phyloP scores from a whole-genome alignment of 2,888 invertebrate genomes.

The Pollenia griseotomentosa region DNA sequence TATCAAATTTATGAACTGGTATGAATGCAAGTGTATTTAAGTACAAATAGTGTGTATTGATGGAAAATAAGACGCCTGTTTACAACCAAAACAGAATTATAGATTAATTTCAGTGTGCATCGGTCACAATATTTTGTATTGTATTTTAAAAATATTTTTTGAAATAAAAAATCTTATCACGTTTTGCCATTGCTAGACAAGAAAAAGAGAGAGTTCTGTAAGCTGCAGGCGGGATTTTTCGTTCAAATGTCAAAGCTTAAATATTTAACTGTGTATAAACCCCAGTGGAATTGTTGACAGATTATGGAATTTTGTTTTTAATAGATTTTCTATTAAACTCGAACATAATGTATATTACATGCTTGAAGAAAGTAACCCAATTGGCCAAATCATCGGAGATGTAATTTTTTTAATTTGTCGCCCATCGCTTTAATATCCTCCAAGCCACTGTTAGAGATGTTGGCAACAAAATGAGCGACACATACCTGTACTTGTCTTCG shows the following conservation, averaged over 20 bases:
- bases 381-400: too few relatives aligned
- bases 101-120: conserved; percentile 43
- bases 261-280: conserved; percentile 5
- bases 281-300: neutral
- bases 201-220: neutral
- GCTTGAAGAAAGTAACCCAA: too few relatives aligned
- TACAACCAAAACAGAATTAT: conserved; percentile 34
- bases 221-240: neutral
- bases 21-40: neutral
- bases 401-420: too few relatives aligned
- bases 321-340: neutral
- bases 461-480: too few relatives aligned
- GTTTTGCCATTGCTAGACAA: conserved; percentile 33
- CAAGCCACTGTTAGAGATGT: too few relatives aligned
- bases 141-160: neutral
- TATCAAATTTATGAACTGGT: conserved; percentile 11
- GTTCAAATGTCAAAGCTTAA: conserved; percentile 8
- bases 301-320: conserved; percentile 6
- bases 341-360: too few relatives aligned
- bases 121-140: conserved; percentile 12
- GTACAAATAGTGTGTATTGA: neutral
- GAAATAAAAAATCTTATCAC: conserved; percentile 58
- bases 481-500: too few relatives aligned
- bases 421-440: too few relatives aligned
- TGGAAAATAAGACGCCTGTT: conserved; percentile 38